phyloP scores from a whole-genome alignment of 2,888 invertebrate genomes.

The Eupithecia pulchellata region DNA sequence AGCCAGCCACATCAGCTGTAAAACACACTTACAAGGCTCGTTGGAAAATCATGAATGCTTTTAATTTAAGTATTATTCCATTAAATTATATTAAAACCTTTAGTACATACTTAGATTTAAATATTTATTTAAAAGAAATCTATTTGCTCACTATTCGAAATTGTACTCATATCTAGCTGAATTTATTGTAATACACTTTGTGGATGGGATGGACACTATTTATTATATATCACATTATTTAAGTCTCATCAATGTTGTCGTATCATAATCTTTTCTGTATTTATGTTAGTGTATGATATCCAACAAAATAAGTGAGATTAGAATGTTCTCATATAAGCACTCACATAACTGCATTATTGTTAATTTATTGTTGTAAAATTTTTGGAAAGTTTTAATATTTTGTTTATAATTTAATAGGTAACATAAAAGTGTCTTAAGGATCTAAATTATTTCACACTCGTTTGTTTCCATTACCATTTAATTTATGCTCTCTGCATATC shows the following conservation, averaged over 20 bases:
- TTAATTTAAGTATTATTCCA: conserved; percentile 82
- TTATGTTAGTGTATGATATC: conserved; percentile 62
- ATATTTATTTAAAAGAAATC: conserved; percentile 73
- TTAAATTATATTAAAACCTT: conserved; percentile 75
- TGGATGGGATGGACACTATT: conserved; percentile 31
- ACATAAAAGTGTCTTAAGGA: conserved; percentile 60
- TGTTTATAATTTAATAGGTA: conserved; percentile 69
- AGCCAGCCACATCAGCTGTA: conserved; percentile 31
- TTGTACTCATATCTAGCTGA: conserved; percentile 77
- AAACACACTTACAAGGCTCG: conserved; percentile 53
- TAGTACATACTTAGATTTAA: conserved; percentile 67
- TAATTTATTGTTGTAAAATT: conserved; percentile 80
- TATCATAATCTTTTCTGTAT: conserved; percentile 10
- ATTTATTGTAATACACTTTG: conserved; percentile 58
- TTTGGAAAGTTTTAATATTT: conserved; percentile 83
- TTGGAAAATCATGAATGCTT: conserved; percentile 66
- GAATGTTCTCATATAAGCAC: conserved; percentile 65
- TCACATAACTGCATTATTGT: conserved; percentile 72
- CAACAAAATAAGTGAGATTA: conserved; percentile 81
- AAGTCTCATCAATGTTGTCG: neutral
- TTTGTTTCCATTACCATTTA: conserved; percentile 44
- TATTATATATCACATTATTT: conserved; percentile 3
- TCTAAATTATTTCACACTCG: conserved; percentile 60
- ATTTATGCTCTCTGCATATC: conserved; percentile 47
- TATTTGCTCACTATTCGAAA: conserved; percentile 83